phyloP scores from a whole-genome alignment of 2,797 vertebrate species.

The Scarus forsteni region DNA sequence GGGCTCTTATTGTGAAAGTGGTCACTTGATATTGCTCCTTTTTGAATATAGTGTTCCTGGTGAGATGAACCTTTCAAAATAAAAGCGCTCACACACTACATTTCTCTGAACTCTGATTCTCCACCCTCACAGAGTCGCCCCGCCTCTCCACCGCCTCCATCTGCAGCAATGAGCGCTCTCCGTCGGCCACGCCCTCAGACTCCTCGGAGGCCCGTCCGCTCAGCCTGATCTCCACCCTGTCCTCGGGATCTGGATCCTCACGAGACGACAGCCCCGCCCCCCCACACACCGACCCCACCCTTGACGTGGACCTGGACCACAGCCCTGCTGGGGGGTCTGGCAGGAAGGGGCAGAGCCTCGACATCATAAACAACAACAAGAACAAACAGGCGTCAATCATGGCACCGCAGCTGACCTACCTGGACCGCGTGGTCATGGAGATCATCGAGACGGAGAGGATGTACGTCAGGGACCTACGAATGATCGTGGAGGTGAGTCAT shows the following conservation, averaged over 20 bases:
- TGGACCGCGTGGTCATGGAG: slow-evolving; percentile 94
- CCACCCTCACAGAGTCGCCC: slow-evolving; percentile 61
- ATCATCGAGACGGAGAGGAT: slow-evolving; percentile 95
- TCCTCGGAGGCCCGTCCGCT: slow-evolving; percentile 74
- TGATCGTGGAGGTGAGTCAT: slow-evolving; percentile 91
- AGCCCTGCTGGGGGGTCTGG: slow-evolving; percentile 19
- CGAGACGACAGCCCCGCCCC: slow-evolving; percentile 67
- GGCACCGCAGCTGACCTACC: slow-evolving; percentile 86
- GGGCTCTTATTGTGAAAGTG: neutral
- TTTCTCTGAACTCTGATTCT: neutral
- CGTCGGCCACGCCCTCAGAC: slow-evolving; percentile 71
- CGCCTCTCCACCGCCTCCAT: slow-evolving; percentile 71
- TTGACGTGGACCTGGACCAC: slow-evolving; percentile 50
- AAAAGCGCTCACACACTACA: neutral
- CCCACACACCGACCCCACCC: slow-evolving; percentile 23
- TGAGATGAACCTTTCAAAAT: neutral
- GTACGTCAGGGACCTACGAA: slow-evolving; percentile 92
- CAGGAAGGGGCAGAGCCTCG: slow-evolving; percentile 18
- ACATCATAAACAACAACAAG: slow-evolving; percentile 68
- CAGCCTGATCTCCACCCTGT: slow-evolving; percentile 80
- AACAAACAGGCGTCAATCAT: slow-evolving; percentile 20
- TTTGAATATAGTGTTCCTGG: neutral
- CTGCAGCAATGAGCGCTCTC: slow-evolving; percentile 86
- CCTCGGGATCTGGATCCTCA: slow-evolving; percentile 80
- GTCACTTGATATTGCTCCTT: neutral